phyloP scores from a whole-genome alignment of 2,888 invertebrate genomes.

The Heliconius ethilla region DNA sequence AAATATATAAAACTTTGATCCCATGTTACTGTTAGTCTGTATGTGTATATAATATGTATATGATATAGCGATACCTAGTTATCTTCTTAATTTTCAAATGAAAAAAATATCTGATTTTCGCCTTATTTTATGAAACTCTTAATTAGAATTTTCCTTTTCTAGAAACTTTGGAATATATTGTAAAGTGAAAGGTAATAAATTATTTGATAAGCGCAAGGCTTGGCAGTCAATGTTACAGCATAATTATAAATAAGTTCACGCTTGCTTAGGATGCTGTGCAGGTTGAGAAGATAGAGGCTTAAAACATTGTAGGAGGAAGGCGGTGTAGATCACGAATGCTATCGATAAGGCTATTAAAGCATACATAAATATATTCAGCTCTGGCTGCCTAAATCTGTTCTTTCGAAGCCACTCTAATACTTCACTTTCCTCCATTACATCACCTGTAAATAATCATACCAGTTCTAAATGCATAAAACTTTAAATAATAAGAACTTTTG shows the following conservation, averaged over 20 bases:
- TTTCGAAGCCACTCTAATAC: slow-evolving; percentile 96
- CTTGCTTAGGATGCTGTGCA: slow-evolving; percentile 85
- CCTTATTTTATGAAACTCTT: not conserved
- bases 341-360: slow-evolving; percentile 92
- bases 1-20: slow-evolving; percentile 66
- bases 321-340: slow-evolving; percentile 94
- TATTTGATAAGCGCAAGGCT: slow-evolving; percentile 33
- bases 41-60: not conserved
- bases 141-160: not conserved
- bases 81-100: slow-evolving; percentile 17
- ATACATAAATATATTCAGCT: slow-evolving; percentile 96
- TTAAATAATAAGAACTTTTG: not conserved
- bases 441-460: slow-evolving; percentile 81
- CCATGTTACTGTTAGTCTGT: slow-evolving; percentile 65
- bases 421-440: slow-evolving; percentile 90
- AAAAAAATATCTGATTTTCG: slow-evolving; percentile 1
- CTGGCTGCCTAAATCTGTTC: slow-evolving; percentile 95
- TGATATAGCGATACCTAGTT: slow-evolving; percentile 27
- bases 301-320: slow-evolving; percentile 94
- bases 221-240: slow-evolving; percentile 32
- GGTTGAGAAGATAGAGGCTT: slow-evolving; percentile 86
- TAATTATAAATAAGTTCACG: slow-evolving; percentile 67
- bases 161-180: slow-evolving; percentile 36
- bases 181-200: slow-evolving; percentile 34
- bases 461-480: not conserved